phyloP scores from a whole-genome alignment of 2,888 invertebrate genomes.

The Dolomedes plantarius region DNA sequence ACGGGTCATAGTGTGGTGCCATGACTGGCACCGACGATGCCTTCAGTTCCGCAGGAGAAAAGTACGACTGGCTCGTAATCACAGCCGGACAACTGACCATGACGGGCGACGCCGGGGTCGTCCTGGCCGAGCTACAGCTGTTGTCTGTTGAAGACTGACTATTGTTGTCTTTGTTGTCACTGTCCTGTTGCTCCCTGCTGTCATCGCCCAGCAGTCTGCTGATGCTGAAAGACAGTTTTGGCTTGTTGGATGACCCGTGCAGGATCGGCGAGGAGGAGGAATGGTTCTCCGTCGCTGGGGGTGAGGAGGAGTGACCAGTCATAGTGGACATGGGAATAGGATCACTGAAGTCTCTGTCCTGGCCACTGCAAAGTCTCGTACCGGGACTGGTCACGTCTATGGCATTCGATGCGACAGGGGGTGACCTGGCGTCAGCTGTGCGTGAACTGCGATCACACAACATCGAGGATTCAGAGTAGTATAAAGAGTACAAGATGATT shows the following conservation, averaged over 20 bases:
- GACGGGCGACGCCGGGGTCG: constrained; percentile 39
- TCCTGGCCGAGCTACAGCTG: constrained; percentile 36
- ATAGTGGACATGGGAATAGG: constrained; percentile 10
- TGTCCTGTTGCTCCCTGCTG: constrained; percentile 33
- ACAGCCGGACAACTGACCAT: constrained; percentile 23
- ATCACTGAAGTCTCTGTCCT: constrained; percentile 32
- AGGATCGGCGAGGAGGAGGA: constrained; percentile 42
- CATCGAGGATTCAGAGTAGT: constrained; percentile 35
- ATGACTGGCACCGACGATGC: constrained; percentile 39
- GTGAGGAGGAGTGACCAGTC: constrained; percentile 14
- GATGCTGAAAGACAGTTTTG: constrained; percentile 85
- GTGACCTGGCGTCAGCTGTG: constrained; percentile 25
- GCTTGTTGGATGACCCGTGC: constrained; percentile 23
- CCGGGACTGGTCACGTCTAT: constrained; percentile 29
- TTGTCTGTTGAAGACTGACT: constrained; percentile 19
- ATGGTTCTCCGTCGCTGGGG: constrained; percentile 40
- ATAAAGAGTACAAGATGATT: no score
- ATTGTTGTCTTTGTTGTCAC: constrained; percentile 13
- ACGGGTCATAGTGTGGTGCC: constrained; percentile 57
- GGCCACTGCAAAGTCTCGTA: constrained; percentile 17
- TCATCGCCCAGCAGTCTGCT: constrained; percentile 82
- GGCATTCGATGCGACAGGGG: constrained; percentile 48
- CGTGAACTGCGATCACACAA: constrained; percentile 49
- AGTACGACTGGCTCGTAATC: constrained; percentile 25
- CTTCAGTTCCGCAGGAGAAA: constrained; percentile 32